Base-by-base conservation (phyloP, 2,113 vertebrate species). In the Bambusicola thoracicus region DNA sequence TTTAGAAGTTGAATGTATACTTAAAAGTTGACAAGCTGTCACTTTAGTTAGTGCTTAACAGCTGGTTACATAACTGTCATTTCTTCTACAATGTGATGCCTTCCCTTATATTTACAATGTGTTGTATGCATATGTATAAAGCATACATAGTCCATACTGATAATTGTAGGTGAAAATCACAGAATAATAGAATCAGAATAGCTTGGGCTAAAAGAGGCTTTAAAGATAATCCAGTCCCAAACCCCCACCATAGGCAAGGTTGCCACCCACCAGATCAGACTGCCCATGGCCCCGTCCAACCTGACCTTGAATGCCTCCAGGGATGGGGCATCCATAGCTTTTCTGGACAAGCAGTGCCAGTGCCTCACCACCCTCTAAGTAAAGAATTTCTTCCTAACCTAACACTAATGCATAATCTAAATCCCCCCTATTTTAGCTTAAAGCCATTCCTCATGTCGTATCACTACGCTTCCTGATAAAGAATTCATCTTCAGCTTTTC, bases 81-180 rank as follows among this genome's bases (percentile, higher is more conserved):
- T 16, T 74, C n/a, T 27, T 7, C 20, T 58, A 17, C 4, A 0
- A 10, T 27, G 30, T 18, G 12, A 30, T 51, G 30, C 13, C 49
- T 81, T 49, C 12, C 55, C 66, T 63, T 8, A 22, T 32, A 38
- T 13, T 53, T 77, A 9, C 32, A 32, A 3, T 11, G 18, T 21
- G 5, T 10, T 36, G 11, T 49, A 44, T 81, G 46, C 21, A 6
- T n/a, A 5, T 68, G 4, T n/a, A 27, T 67, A 58, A 55, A 46
- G 46, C 44, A 20, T 6, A 21, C 22, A 19, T 0, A 1, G 0
- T 27, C 0, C n/a, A 0, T 58, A 40, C 68, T 53, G 5, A 48
- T 40, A 53, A 40, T 68, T 79, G 59, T 8, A 27, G 29, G 34
- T 66, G 30, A 63, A 79, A 43, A 46, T 58, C 32, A 58, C 30